Evolutionary conservation across 2,888 invertebrate species (phyloP), one percentile per base, ranked within the genome.

Genomic region (Stenolophus ochropezus): DNA sequence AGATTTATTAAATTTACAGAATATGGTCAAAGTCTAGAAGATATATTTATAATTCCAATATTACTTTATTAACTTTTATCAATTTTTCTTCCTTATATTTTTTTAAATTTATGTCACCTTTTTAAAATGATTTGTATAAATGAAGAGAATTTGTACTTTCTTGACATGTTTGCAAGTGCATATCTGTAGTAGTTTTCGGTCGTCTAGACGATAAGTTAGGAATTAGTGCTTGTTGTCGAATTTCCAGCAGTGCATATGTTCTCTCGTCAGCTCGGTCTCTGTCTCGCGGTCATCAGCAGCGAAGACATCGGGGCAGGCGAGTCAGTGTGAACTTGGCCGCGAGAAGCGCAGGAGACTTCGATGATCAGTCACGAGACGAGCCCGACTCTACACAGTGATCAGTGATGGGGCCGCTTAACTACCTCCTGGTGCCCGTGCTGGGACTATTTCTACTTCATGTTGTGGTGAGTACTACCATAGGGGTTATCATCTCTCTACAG

Each of bases 341-440:
- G 65, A 69, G 33, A 27, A 27, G 11, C 33, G n/a, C 33, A 42
- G 18, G 33, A 69, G 65, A 69, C 27, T 69, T 65, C 65, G 27
- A 69, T 69, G 65, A 33, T n/a, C n/a, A 18, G 6, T 16, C 65
- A 69, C 42, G 20, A 27, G 65, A 42, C 33, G 65, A 18, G 33
- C 14, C 8, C 33, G 8, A 33, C 14, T 14, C 25, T 61, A 23
- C 14, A 14, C 33, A 11, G 33, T 11, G 8, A 42, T 42, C 33
- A 42, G 33, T 42, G 33, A 42, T 42, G 33, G 33, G 11, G 11
- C 33, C 33, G 11, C 33, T 42, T 11, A 42, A 42, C 33, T 42
- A 42, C 33, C 33, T 42, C 8, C 33, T 42, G 33, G 11, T 42
- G 33, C 8, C 33, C 33, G 33, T 11, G 33, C 8, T 42, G 33